Evolutionary conservation across 1,140 invertebrate genomes (phyloP), one percentile per base, ranked within the genome.

Genomic region (Lucilia sericata): DNA sequence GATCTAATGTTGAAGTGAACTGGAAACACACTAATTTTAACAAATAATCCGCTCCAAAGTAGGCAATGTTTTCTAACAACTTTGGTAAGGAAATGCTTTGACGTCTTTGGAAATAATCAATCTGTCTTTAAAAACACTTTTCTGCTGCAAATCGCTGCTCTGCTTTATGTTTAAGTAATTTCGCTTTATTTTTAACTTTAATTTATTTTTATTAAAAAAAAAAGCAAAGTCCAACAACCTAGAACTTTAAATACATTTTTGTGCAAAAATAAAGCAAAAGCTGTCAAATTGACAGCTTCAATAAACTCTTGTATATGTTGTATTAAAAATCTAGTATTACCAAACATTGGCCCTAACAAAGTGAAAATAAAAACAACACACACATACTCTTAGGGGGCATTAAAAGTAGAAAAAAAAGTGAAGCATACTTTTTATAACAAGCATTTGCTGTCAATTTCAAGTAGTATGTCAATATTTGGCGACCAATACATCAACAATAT

Each of bases 381-480:
- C 21, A 70, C 19, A 21, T 14, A 60, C 55, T 17, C n/a, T 60
- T n/a, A 60, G 55, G 8, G 7, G 2, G 55, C n/a, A 17, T 60
- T 7, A 60, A 60, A 60, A 17, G n/a, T n/a, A n/a, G 5, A 70
- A 21, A 19, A 70, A 70, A 70, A 70, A 21, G 65, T 70, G 21
- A 70, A 70, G 65, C 65, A 70, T 70, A 70, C 65, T 70, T 70
- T 75, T 17, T 47, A 47, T 78, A 78, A 78, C 75, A 78, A 78
- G 34, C 76, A 80, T 19, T 80, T 80, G 76, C 76, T 80, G 76
- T 80, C 76, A 80, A 80, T 80, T 80, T 80, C 76, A 80, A 80
- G 76, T 80, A 49, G 76, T 80, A 80, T 80, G 76, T 80, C 76
- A 80, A 80, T 80, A 80, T 80, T 80, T 80, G 76, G 76, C 76